Evolutionary conservation across 2,113 vertebrate genomes (phyloP).

Genomic region (Menura novaehollandiae): DNA sequence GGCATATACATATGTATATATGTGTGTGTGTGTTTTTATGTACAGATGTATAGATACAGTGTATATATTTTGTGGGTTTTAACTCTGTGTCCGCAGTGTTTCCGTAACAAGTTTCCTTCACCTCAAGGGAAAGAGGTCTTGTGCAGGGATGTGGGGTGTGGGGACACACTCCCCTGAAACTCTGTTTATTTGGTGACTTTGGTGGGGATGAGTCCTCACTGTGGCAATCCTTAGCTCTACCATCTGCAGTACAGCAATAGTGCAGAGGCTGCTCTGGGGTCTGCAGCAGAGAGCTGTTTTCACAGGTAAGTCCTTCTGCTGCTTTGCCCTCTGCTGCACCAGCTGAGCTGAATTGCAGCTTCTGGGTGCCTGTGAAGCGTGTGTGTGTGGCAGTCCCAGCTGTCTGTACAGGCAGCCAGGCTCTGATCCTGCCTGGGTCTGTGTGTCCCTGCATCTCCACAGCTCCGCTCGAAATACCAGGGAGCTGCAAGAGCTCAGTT

Average conservation of each 20-base stretch:
- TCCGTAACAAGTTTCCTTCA: neutral
- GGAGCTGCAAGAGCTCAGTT: neutral
- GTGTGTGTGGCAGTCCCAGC: neutral
- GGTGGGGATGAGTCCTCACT: neutral
- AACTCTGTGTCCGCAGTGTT: neutral
- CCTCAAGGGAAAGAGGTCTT: neutral
- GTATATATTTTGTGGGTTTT: neutral
- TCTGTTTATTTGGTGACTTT: neutral
- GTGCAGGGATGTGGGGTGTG: neutral
- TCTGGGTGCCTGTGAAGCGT: neutral
- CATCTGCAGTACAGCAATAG: neutral
- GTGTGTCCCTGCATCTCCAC: neutral
- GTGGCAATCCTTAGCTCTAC: neutral
- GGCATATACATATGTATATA: rapidly evolving
- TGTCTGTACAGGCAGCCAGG: neutral
- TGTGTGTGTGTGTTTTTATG: neutral
- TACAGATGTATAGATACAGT: neutral
- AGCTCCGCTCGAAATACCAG: neutral
- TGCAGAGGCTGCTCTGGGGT: neutral
- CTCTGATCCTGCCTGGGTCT: neutral
- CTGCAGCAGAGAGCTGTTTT: neutral
- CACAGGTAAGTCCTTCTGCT: neutral
- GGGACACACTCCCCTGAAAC: neutral
- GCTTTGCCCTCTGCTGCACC: neutral
- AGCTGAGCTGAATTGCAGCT: neutral